Conservation (phyloP, 2,797 vertebrate genomes). For the Platyrinchus mystaceus region DNA sequence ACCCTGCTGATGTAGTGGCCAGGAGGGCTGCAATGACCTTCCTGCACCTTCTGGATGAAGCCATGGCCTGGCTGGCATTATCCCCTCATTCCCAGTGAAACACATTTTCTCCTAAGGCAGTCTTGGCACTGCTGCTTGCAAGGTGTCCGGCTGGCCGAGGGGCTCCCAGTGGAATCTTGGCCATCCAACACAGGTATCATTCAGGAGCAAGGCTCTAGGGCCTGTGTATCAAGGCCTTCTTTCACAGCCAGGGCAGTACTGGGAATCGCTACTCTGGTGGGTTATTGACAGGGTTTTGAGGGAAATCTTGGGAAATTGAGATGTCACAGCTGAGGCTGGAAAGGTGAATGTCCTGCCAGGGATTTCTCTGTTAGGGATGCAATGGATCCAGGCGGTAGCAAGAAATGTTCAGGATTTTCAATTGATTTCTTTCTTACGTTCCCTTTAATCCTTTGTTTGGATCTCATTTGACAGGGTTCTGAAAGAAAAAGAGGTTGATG, state of each 20-base stretch:
- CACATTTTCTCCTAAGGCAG: background rate
- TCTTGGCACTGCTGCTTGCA: background rate
- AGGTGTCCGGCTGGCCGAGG: constrained; percentile 19
- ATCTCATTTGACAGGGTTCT: background rate
- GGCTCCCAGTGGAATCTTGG: constrained; percentile 28
- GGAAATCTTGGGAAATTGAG: background rate
- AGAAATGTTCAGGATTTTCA: background rate
- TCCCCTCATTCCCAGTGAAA: background rate
- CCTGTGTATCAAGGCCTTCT: constrained; percentile 26
- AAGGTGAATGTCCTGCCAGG: background rate
- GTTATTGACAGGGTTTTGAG: background rate
- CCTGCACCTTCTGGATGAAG: background rate
- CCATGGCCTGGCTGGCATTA: background rate
- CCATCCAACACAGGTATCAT: constrained; percentile 26
- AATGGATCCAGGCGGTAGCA: background rate
- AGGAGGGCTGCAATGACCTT: background rate
- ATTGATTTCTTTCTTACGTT: background rate
- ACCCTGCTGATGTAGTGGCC: background rate
- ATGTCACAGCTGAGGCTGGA: background rate
- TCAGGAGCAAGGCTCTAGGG: constrained; percentile 6
- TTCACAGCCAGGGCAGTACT: background rate
- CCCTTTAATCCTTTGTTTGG: background rate
- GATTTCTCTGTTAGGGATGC: background rate
- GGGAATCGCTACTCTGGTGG: background rate
- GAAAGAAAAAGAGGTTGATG: background rate